Percentiles rank a stretch among this genome's conserved stretches.
Evolutionary conservation across 2,888 invertebrate species (phyloP).

Genomic region (Argynnis bischoffii): DNA sequence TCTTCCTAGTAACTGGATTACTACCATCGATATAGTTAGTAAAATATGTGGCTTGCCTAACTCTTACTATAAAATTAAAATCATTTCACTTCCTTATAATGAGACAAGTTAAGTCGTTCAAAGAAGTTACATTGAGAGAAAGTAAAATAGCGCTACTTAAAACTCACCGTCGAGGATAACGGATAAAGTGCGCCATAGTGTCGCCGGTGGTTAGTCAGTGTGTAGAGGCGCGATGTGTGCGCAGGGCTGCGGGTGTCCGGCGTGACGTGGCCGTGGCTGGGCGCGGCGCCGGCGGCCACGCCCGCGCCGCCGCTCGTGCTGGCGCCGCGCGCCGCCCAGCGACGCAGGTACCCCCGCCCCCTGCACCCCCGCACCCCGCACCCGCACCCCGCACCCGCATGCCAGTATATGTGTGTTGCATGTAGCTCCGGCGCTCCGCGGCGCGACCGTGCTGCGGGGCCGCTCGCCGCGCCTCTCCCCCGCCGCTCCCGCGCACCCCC

Average conservation of each 20-base stretch:
- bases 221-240: slow-evolving; percentile 70
- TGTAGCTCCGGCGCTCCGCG: slow-evolving; percentile 86
- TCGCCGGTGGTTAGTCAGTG: slow-evolving; percentile 48
- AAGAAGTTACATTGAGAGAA: background rate
- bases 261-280: slow-evolving; percentile 89
- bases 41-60: too few relatives aligned
- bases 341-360: slow-evolving; percentile 70
- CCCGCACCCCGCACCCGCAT: slow-evolving; percentile 59
- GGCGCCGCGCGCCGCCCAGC: slow-evolving; percentile 88
- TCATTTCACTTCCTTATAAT: too few relatives aligned
- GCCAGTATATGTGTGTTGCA: slow-evolving; percentile 58
- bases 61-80: too few relatives aligned
- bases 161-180: background rate
- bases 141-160: background rate
- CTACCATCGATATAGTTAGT: too few relatives aligned
- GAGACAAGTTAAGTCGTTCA: too few relatives aligned
- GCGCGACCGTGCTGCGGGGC: slow-evolving; percentile 86
- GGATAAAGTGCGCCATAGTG: slow-evolving; percentile 9
- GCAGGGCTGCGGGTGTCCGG: slow-evolving; percentile 90
- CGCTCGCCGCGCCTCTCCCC: slow-evolving; percentile 86
- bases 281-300: slow-evolving; percentile 83
- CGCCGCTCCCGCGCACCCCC: slow-evolving; percentile 80
- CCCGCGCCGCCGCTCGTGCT: slow-evolving; percentile 87
- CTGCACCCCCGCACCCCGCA: slow-evolving; percentile 44
- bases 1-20: too few relatives aligned